Evolutionary conservation across 2,888 invertebrate genomes (phyloP).

Genomic region (Dolichomitus sp.): DNA sequence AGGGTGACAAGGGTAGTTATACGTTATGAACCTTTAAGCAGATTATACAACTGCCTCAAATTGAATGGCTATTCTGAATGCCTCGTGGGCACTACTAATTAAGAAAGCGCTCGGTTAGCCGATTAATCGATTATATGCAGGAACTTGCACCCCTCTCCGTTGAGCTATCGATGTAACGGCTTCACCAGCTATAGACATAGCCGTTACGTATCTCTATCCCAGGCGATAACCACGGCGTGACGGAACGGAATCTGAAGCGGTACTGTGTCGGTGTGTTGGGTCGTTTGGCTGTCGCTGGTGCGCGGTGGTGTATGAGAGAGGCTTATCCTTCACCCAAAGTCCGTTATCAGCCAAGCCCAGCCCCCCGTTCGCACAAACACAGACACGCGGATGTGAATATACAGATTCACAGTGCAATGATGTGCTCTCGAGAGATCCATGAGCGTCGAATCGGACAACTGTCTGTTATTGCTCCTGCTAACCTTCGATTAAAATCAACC

Average conservation of each 20-base stretch:
- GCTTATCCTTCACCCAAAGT: constrained; percentile 73
- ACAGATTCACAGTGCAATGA: constrained; percentile 49
- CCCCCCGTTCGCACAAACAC: constrained; percentile 59
- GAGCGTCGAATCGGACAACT: constrained; percentile 74
- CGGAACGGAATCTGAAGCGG: constrained; percentile 67
- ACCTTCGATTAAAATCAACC: constrained; percentile 78
- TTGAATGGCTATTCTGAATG: constrained; percentile 78
- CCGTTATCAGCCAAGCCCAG: constrained; percentile 82
- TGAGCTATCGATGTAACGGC: constrained; percentile 32
- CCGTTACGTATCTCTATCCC: constrained; percentile 49
- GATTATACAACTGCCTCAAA: constrained; percentile 76
- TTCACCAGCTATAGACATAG: constrained; percentile 67
- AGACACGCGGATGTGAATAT: constrained; percentile 38
- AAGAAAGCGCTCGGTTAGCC: constrained; percentile 69
- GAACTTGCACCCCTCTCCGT: neutral
- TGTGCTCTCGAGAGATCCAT: constrained; percentile 34
- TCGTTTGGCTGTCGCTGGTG: constrained; percentile 42
- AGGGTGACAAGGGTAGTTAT: constrained; percentile 50
- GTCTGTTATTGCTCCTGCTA: constrained; percentile 78
- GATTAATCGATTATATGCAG: constrained; percentile 78
- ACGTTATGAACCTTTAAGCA: constrained; percentile 68
- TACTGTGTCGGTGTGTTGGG: constrained; percentile 44
- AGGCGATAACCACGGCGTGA: constrained; percentile 63
- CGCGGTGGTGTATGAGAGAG: constrained; percentile 48
- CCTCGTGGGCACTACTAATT: constrained; percentile 71